Evolutionary conservation across 2,888 invertebrate species (phyloP).

Genomic region (Kryphioiulus occultus): DNA sequence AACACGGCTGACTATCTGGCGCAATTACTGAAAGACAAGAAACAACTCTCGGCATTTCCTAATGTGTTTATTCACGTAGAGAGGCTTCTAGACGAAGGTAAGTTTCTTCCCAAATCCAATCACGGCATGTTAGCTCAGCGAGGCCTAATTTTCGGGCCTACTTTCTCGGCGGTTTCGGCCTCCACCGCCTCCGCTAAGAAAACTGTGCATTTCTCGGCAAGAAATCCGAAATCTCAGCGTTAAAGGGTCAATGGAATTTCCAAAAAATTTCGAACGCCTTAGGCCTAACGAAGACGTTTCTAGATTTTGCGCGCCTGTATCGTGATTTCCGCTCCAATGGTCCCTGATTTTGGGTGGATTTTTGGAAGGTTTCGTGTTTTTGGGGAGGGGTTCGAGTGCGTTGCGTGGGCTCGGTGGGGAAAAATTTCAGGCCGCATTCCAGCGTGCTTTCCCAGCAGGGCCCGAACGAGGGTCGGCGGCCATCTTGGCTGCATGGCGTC

Average conservation of each 20-base stretch:
- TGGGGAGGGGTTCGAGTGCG: neutral
- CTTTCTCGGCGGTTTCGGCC: neutral
- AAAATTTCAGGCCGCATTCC: conserved; percentile 15
- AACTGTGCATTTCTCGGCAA: too few relatives aligned
- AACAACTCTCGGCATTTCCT: conserved; percentile 99
- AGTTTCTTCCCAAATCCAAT: conserved; percentile 60
- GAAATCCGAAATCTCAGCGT: too few relatives aligned
- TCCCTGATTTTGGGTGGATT: neutral
- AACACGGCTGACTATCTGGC: conserved; percentile 99
- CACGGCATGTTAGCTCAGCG: neutral
- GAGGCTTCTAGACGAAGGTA: conserved; percentile 99
- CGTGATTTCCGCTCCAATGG: neutral
- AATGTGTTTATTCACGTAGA: conserved; percentile 99
- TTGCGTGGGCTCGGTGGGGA: neutral
- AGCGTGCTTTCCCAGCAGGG: neutral
- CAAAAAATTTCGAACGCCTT: neutral
- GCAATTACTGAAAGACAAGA: conserved; percentile 99
- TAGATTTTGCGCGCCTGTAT: neutral
- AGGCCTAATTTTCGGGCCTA: neutral
- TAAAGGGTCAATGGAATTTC: conserved; percentile 3
- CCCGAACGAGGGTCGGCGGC: neutral
- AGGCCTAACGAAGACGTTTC: neutral
- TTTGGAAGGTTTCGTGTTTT: neutral
- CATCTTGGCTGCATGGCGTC: conserved; percentile 10
- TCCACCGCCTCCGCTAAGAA: too few relatives aligned